These are phyloP conservation scores for Mus spretus DNA, from an alignment of 2,797 vertebrate genomes.

Conservation along the genomic window DNA sequence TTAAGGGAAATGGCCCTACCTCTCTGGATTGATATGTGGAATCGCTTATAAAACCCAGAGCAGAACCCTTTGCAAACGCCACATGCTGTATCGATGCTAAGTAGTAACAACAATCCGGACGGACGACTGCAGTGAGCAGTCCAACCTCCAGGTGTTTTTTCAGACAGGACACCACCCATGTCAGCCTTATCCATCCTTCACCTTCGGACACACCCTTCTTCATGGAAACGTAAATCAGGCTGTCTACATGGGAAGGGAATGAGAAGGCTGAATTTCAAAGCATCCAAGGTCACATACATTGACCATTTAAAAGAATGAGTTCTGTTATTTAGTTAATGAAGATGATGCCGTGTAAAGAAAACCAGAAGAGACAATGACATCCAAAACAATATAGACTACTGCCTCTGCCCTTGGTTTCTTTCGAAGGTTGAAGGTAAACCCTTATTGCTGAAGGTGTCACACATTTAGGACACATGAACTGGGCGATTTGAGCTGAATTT, in stretches of 20 bases:
- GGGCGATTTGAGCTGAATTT: background rate
- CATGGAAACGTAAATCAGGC: conserved; percentile 61
- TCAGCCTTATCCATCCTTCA: conserved; percentile 79
- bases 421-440: background rate
- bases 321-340: conserved; percentile 67
- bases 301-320: conserved; percentile 45
- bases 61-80: conserved; percentile 64
- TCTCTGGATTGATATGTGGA: conserved; percentile 70
- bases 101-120: conserved; percentile 72
- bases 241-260: conserved; percentile 54
- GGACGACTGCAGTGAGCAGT: background rate
- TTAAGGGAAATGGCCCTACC: conserved; percentile 72
- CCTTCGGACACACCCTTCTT: conserved; percentile 41
- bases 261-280: conserved; percentile 65
- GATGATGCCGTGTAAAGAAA: background rate
- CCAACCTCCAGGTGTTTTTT: conserved; percentile 70
- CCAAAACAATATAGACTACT: background rate
- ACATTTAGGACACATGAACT: background rate
- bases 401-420: background rate
- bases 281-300: background rate
- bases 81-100: conserved; percentile 72
- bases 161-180: conserved; percentile 77
- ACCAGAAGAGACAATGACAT: background rate
- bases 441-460: background rate
- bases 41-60: conserved; percentile 79